phyloP scores from a whole-genome alignment of 2,888 invertebrate genomes.

The Lagria hirta region DNA sequence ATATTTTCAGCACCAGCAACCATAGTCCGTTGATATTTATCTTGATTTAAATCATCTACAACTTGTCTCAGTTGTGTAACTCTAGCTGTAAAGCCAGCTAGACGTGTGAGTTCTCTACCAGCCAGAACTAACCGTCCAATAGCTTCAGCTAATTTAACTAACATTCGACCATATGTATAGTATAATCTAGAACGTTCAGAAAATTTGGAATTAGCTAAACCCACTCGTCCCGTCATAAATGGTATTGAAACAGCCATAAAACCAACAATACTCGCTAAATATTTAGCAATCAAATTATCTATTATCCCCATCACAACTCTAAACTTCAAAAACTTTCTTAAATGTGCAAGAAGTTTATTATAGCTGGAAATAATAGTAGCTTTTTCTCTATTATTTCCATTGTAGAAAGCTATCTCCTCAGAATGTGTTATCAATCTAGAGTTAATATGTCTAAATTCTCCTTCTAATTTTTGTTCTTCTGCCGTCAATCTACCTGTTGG shows the following conservation, averaged over 20 bases:
- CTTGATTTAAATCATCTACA: conserved; percentile 77
- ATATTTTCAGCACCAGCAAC: conserved; percentile 53
- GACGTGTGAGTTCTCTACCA: conserved; percentile 88
- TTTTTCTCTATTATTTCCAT: conserved; percentile 85
- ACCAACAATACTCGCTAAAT: conserved; percentile 93
- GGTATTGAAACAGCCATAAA: conserved; percentile 94
- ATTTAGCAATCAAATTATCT: conserved; percentile 96
- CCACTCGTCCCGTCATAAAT: conserved; percentile 79
- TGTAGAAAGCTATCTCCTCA: conserved; percentile 87
- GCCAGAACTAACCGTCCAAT: conserved; percentile 94
- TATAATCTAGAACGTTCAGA: conserved; percentile 81
- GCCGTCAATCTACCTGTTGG: conserved; percentile 90
- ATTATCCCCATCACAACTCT: conserved; percentile 89
- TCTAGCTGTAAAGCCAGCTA: conserved; percentile 92
- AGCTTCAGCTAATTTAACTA: conserved; percentile 95
- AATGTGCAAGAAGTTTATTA: conserved; percentile 81
- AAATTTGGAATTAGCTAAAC: conserved; percentile 61
- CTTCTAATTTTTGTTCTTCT: conserved; percentile 92
- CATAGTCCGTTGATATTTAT: conserved; percentile 72
- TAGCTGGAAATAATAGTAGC: conserved; percentile 85
- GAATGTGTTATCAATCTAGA: conserved; percentile 94
- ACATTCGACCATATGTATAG: conserved; percentile 95
- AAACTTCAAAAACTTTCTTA: conserved; percentile 86
- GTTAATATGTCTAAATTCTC: conserved; percentile 96
- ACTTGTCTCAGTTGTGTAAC: conserved; percentile 88